Percentiles rank a stretch among this genome's conserved stretches.
Conservation (phyloP, 2,113 vertebrate species). For the Centropus unirufus region DNA sequence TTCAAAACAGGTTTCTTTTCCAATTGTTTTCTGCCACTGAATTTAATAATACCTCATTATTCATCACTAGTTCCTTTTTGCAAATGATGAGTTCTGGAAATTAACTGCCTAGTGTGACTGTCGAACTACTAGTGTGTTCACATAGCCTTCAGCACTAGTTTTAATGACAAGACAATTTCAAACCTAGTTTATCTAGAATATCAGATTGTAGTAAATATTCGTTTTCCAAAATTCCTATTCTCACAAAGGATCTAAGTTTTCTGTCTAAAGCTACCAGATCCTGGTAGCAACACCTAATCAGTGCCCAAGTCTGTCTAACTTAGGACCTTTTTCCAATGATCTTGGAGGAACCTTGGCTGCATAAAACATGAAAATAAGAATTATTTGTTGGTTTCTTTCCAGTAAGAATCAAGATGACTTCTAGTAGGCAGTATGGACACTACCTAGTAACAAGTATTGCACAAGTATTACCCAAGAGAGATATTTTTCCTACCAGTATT, state of each 20-base stretch:
- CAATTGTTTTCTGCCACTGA: not conserved
- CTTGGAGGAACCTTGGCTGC: not conserved
- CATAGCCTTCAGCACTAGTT: not conserved
- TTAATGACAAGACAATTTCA: not conserved
- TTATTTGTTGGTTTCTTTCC: not conserved
- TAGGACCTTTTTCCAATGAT: not conserved
- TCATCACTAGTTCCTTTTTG: not conserved
- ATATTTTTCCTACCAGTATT: not conserved
- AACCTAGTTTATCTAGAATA: not conserved
- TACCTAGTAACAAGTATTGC: not conserved
- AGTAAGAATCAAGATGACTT: not conserved
- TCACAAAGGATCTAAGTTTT: not conserved
- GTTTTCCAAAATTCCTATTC: not conserved
- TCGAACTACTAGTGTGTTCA: not conserved
- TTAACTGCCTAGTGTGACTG: not conserved
- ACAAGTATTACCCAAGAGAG: not conserved
- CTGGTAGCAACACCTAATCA: not conserved
- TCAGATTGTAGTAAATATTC: not conserved
- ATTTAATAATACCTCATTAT: not conserved
- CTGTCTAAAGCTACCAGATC: not conserved
- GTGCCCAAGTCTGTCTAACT: not conserved
- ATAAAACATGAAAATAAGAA: not conserved
- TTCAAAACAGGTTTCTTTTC: not conserved
- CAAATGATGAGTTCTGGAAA: not conserved
- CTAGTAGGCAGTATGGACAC: too few species aligned